Base-by-base conservation (phyloP, 2,797 vertebrate genomes). In the Anniella stebbinsi region DNA sequence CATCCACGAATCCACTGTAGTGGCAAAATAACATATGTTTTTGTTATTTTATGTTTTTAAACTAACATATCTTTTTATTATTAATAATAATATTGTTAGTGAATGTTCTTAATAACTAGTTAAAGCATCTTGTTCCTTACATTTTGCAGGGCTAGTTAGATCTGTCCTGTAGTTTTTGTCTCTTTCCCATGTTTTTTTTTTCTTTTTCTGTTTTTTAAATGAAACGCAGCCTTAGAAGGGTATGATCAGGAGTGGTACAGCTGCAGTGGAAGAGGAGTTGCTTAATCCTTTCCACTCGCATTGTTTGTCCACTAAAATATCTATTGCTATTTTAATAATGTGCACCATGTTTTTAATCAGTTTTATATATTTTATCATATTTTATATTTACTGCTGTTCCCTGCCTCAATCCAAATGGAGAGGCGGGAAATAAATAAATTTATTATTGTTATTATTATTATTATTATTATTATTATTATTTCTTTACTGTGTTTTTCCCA, bases 81-180 rank as follows among this genome's bases (percentile, higher is more conserved):
- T 45, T 45, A 45, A 91, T 82, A 84, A 91, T 95, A 93, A 21
- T n/a, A 73, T 36, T 80, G 77, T 21, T 91, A 86, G 87, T 86
- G 45, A 84, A 92, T 93, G 88, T 57, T 86, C 63, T 89, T 89
- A 76, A 93, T 91, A 89, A 87, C 91, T 92, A 86, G 25, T 86
- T 57, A 36, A 0, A 0, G 57, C 21, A 7, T 72, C 81, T 89
- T 72, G n/a, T n/a, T n/a, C n/a, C 66, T 80, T 41, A 75, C 75
- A 48, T 57, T 93, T 87, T 93, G 21, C n/a, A 92, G 88, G 92
- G 89, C 83, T 70, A 83, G 3, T 36, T 23, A 57, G 7, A 48
- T 60, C 2, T 9, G 2, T 38, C 87, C 30, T 1, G 33, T 11
- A 36, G 15, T 57, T 81, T 30, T 25, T 84, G 30, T 10, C 18